Base-by-base conservation (phyloP, 2,113 vertebrate species). In the Phaetusa simplex region DNA sequence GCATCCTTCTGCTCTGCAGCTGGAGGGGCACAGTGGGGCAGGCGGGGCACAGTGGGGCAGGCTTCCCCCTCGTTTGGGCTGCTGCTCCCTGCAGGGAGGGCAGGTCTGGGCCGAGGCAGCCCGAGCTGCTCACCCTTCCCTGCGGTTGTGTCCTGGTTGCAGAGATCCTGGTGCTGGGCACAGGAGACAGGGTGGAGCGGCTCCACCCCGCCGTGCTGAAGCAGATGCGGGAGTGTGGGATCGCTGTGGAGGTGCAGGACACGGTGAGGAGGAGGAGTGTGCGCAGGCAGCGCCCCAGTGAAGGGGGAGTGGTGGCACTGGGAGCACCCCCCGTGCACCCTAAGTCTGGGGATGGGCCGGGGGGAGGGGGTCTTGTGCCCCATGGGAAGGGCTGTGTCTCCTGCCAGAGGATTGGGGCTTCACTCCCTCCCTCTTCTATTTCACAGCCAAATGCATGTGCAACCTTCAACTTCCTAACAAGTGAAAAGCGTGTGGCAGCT, bases 81-180 rank as follows among this genome's bases (percentile, higher is more conserved):
- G 5, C 3, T 3, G 62, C 36, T 29, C 15, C 26, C 36, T 36
- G 45, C 40, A 16, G 45, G 72, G n/a, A 5, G 45, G 40, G 61
- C 36, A 18, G 69, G 8, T 36, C n/a, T 12, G 78, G 85, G 71
- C 70, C 1, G 7, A 38, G 69, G 64, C 49, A 43, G 36, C 38
- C 70, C 1, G 2, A 55, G 24, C 27, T 32, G 24, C 56, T 59
- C 49, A 64, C 7, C 55, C 47, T n/a, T 36, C 32, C 40, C 56
- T 24, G 53, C 0, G 5, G 16, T 49, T 14, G 0, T 47, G 40
- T 30, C 45, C 42, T 36, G 34, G 1, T 83, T 85, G 52, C 95
- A 99, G 99, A 99, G 97, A 98, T 99, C 86, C 97, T 99, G 27
- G 99, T 99, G 62, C 95, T 99, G 97, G 99, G 99, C n/a, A 99